Conservation (phyloP, 2,888 invertebrate species). For the Scelioninae gen. 2 region DNA sequence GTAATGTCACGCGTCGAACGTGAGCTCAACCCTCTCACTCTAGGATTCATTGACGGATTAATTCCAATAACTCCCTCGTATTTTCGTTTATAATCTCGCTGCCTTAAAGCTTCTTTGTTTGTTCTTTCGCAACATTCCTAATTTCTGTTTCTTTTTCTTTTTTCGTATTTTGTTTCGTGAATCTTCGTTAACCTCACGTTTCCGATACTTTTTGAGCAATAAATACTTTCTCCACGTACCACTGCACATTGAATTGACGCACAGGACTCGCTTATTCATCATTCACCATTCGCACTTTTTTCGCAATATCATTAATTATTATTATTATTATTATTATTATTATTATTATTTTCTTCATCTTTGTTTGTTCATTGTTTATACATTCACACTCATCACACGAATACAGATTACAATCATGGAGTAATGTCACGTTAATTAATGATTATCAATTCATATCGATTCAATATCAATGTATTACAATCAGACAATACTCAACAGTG, state of each 20-base stretch:
- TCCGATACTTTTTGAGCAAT: conserved; percentile 74
- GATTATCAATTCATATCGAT: conserved; percentile 76
- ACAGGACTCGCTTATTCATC: conserved; percentile 69
- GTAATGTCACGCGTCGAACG: conserved; percentile 49
- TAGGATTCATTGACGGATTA: conserved; percentile 58
- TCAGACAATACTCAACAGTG: conserved; percentile 76
- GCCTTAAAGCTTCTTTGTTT: conserved; percentile 60
- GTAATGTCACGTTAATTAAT: conserved; percentile 73
- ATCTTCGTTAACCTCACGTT: conserved; percentile 61
- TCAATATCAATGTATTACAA: conserved; percentile 76
- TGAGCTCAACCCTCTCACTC: conserved; percentile 48
- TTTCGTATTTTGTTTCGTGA: conserved; percentile 56
- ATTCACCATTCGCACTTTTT: conserved; percentile 33
- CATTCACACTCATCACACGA: conserved; percentile 64
- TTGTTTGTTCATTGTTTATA: conserved; percentile 54
- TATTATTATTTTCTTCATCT: conserved; percentile 35
- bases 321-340: conserved; percentile 36
- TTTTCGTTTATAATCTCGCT: conserved; percentile 59
- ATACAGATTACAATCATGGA: conserved; percentile 70
- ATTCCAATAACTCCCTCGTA: conserved; percentile 58
- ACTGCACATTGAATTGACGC: conserved; percentile 75
- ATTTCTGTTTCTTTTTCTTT: conserved; percentile 48
- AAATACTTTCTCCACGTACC: conserved; percentile 75
- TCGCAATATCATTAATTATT: conserved; percentile 30
- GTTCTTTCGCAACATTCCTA: conserved; percentile 59